phyloP scores from a whole-genome alignment of 2,113 vertebrate genomes.

The Zosterops japonicus region DNA sequence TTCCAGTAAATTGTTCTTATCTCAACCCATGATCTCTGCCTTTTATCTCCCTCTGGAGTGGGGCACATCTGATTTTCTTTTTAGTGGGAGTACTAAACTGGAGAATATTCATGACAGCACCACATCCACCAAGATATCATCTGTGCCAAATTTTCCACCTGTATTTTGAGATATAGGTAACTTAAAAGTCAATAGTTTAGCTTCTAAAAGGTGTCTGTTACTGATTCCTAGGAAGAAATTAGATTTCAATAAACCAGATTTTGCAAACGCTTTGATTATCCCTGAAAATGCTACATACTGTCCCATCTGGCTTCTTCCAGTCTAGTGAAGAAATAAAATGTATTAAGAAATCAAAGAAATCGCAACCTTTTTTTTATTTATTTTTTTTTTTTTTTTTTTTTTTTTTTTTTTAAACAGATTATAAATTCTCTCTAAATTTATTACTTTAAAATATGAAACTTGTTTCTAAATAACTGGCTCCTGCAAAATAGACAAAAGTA shows the following conservation, averaged over 20 bases:
- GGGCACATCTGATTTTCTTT: background rate
- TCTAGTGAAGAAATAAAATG: background rate
- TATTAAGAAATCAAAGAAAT: background rate
- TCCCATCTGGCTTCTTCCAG: background rate
- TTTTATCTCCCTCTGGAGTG: background rate
- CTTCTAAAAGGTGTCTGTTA: background rate
- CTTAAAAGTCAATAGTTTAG: background rate
- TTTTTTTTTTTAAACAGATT: too few species aligned
- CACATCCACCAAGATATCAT: background rate
- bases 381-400: too few species aligned
- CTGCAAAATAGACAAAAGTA: background rate
- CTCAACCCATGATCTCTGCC: background rate
- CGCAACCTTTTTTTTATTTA: too few species aligned
- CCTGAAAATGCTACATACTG: background rate
- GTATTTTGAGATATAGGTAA: background rate
- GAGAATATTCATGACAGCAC: background rate
- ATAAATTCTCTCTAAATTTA: background rate
- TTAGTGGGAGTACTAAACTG: background rate
- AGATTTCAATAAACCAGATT: background rate
- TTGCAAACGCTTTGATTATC: background rate
- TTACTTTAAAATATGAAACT: background rate
- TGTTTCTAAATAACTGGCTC: background rate
- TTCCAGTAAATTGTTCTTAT: background rate
- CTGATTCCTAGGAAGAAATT: background rate
- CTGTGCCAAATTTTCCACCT: background rate